These are phyloP conservation scores for Sciurus carolinensis DNA, from an alignment of 2,797 vertebrate genomes.

Conservation along the genomic window DNA sequence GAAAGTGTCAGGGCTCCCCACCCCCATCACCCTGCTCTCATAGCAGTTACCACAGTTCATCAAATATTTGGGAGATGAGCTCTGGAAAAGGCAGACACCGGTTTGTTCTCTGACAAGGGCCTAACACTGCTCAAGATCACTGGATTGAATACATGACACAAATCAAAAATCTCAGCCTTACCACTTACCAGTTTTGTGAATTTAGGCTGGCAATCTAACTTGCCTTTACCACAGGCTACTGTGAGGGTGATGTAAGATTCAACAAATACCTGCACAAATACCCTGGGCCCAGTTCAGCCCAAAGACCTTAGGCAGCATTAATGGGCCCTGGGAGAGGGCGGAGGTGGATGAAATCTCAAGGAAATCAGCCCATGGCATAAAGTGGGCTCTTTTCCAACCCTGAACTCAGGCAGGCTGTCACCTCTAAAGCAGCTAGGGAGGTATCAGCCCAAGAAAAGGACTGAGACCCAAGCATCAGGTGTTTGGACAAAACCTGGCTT, in stretches of 20 bases:
- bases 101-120: not conserved
- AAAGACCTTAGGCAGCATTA: not conserved
- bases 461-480: not conserved
- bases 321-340: not conserved
- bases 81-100: not conserved
- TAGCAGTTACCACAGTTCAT: not conserved
- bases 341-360: not conserved
- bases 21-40: no score
- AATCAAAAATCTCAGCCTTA: not conserved
- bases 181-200: not conserved
- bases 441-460: not conserved
- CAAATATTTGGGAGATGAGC: not conserved
- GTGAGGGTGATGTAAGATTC: not conserved
- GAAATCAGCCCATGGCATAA: not conserved
- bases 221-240: not conserved
- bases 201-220: not conserved
- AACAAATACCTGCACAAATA: not conserved
- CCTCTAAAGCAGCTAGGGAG: not conserved
- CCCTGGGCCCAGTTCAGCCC: not conserved
- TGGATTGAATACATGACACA: not conserved
- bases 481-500: not conserved
- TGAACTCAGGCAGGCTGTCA: not conserved
- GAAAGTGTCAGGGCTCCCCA: not conserved
- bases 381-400: not conserved
- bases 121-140: not conserved